Evolutionary conservation across 2,888 invertebrate genomes (phyloP), one percentile per base, ranked within the genome.

Genomic region (Litoditis marina): DNA sequence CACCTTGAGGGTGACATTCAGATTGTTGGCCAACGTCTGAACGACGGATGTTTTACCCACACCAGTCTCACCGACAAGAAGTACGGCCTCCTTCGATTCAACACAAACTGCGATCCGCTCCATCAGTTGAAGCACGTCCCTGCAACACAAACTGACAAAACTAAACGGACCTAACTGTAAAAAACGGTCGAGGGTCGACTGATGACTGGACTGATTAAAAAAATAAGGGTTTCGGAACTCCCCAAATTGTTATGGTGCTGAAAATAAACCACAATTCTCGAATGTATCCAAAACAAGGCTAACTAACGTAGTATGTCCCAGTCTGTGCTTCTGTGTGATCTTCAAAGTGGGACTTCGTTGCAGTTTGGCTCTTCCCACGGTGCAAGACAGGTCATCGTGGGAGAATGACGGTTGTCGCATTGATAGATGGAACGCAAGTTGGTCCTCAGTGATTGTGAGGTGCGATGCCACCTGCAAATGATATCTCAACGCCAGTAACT

Each of bases 61-160:
- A 51, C 98, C 98, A 0, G 98, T 98, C 86, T 98, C 98, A 31
- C 98, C 98, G 0, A 96, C 94, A 6, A 98, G 86, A 5, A 98
- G 85, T 1, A 95, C 91, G 0, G 96, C 92, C 83, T 98, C 96
- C 53, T 88, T 88, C 54, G 90, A 88, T 0, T 86, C 86, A 1
- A 73, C 71, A 81, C 92, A 91, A 66, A 90, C 90, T 25, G 92
- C 89, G 55, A 98, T 89, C 28, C 90, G 88, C 85, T 99, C 98
- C 44, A 98, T 84, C 51, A 94, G 60, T 34, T 71, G 66, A 36
- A 75, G 60, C 6, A 68, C 76, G 44, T 74, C 68, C 39, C 74
- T 69, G 39, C 30, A 60, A 60, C 39, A 5, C 22, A 42, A 60
- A 32, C n/a, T 34, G 16, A 19, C n/a, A 16, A 44, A 13, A 7